Evolutionary conservation across 2,888 invertebrate species (phyloP), one percentile per base, ranked within the genome.

Genomic region (Rhynchonema sp.): DNA sequence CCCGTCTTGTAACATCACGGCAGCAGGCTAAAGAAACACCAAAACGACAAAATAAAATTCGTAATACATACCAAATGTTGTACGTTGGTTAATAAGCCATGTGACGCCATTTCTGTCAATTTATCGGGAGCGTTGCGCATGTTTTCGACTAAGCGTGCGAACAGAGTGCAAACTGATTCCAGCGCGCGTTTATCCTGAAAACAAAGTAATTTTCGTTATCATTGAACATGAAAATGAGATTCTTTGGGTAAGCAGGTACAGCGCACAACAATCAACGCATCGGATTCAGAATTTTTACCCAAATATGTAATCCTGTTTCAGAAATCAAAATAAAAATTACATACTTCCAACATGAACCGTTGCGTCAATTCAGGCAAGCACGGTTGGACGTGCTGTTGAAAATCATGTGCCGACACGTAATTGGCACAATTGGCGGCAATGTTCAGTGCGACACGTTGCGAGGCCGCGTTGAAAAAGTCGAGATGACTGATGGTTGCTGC

Each of bases 381-480:
- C 28, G 23, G 30, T 17, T 46, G 54, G 22, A 59, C 56, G 27
- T 52, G 46, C 27, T 2, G 26, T 23, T 23, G 6, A 76, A 96
- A 96, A 77, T 98, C 96, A 69, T 92, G 92, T 1, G 84, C 80
- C 2, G 62, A 57, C 38, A 70, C 65, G 59, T 65, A 66, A 1
- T 60, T 56, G 74, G 92, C 96, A 76, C 96, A 98, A 75, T 98
- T 98, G 60, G 96, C 92, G 0, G 94, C 91, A 66, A 96, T 88
- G 28, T 90, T 87, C 60, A 98, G 79, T 1, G 96, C 94, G 55
- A 92, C 87, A 46, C 96, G 83, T 77, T 98, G 98, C 22, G 96
- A 94, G 72, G 88, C 88, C 70, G 94, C 91, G 56, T 94, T 92
- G 79, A 98, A 98, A 80, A 98, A 98, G 74, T 98, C 98, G 73